phyloP scores from a whole-genome alignment of 2,888 invertebrate genomes.

The Margaritifera margaritifera region DNA sequence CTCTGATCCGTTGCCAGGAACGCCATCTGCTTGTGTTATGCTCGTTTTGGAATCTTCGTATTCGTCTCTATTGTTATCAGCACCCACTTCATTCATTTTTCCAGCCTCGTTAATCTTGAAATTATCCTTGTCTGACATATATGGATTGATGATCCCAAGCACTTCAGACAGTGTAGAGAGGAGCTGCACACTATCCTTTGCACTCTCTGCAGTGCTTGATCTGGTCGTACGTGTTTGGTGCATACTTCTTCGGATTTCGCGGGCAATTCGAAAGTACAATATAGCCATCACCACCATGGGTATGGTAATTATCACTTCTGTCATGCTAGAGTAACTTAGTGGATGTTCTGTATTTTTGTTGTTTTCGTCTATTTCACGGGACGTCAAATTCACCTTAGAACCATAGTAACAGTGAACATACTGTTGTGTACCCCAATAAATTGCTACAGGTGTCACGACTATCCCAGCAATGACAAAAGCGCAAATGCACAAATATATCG shows the following conservation, averaged over 20 bases:
- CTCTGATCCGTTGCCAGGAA: too few relatives aligned
- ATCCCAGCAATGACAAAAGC: conserved; percentile 2
- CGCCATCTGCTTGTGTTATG: too few relatives aligned
- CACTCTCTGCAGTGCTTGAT: too few relatives aligned
- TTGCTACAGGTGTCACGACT: conserved; percentile 8
- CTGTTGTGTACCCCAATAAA: conserved; percentile 13
- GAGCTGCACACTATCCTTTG: too few relatives aligned
- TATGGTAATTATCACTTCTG: background rate
- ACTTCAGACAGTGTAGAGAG: background rate
- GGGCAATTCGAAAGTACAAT: conserved; percentile 24
- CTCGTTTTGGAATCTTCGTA: too few relatives aligned
- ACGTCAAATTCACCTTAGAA: conserved; percentile 7
- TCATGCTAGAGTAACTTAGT: background rate
- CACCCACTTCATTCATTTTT: too few relatives aligned
- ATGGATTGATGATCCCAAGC: too few relatives aligned
- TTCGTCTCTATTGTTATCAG: too few relatives aligned
- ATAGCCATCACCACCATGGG: conserved; percentile 18
- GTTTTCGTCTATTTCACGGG: conserved; percentile 5
- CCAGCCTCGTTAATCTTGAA: too few relatives aligned
- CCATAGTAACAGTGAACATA: background rate
- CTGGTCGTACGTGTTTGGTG: background rate
- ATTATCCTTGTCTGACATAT: too few relatives aligned
- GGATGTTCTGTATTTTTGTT: background rate
- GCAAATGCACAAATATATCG: conserved; percentile 2
- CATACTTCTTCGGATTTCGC: background rate